phyloP scores from a whole-genome alignment of 2,888 invertebrate species.

The Serrognathus titanus region DNA sequence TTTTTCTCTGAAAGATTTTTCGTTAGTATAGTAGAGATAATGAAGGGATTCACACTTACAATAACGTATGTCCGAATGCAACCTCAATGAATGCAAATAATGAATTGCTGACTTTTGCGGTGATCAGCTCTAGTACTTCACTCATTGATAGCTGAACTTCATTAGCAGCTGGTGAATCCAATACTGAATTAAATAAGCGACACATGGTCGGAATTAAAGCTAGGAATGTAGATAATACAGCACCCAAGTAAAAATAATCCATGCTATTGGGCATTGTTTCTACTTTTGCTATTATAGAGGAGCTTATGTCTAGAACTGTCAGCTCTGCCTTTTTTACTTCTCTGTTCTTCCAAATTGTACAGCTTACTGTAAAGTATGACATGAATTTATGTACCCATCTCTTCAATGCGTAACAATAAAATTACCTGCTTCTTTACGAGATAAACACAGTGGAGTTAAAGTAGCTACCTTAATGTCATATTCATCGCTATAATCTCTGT shows the following conservation, averaged over 20 bases:
- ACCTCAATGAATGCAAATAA: constrained; percentile 35
- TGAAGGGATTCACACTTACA: constrained; percentile 41
- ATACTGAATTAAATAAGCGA: constrained; percentile 47
- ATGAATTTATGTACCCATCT: constrained; percentile 1
- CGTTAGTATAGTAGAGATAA: constrained; percentile 8
- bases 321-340: constrained; percentile 91
- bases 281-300: constrained; percentile 88
- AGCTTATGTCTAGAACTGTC: constrained; percentile 91
- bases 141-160: constrained; percentile 35
- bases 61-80: constrained; percentile 51
- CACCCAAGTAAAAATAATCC: constrained; percentile 73
- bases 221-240: constrained; percentile 58
- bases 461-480: constrained; percentile 14
- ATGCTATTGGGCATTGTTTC: constrained; percentile 76
- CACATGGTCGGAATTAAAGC: constrained; percentile 62
- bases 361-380: constrained; percentile 67
- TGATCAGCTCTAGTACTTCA: constrained; percentile 35
- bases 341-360: constrained; percentile 90
- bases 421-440: constrained; percentile 19
- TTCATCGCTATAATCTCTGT: constrained; percentile 15
- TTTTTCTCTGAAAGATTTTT: constrained; percentile 60
- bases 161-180: constrained; percentile 38
- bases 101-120: constrained; percentile 34
- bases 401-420: not conserved
- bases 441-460: constrained; percentile 15